Base-by-base conservation (phyloP, 92 coral and sea anemone species). In the Metridium senile region DNA sequence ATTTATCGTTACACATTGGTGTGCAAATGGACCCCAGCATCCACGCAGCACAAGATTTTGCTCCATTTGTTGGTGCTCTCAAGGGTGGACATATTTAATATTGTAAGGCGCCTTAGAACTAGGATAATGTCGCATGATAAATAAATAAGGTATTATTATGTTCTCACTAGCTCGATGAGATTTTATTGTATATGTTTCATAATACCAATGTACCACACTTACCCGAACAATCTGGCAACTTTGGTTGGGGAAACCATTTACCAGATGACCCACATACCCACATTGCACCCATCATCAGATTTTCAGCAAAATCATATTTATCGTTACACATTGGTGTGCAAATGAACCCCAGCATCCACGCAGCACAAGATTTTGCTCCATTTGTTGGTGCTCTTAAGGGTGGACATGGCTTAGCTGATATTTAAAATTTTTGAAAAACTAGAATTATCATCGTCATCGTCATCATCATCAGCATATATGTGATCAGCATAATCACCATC, bases 181-280 rank as follows among this genome's bases (percentile, higher is more conserved):
- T n/a, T n/a, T n/a, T n/a, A n/a, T n/a, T n/a, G n/a, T n/a, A n/a
- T n/a, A n/a, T n/a, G n/a, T n/a, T n/a, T n/a, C n/a, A n/a, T n/a
- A n/a, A n/a, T n/a, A n/a, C n/a, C n/a, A n/a, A n/a, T n/a, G n/a
- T n/a, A n/a, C n/a, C n/a, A n/a, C 78, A 62, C 57, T 78, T n/a
- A n/a, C 89, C 59, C 17, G 89, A 63, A 31, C 89, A 85, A 66
- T 85, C 89, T 7, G 89, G 89, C 51, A 75, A 59, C 1, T 43
- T 63, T 27, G 21, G 18, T 32, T 23, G 51, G 0, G 89, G 89
- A 1, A 49, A 9, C 89, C 89, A 85, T 0, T 20, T 45, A 13
- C 89, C 89, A 22, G 54, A 17, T 9, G 74, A 80, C 18, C 81
- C 89, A 30, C 89, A 85, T 11, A 27, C 66, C 89, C 89, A 85